Conservation (phyloP, 2,113 vertebrate genomes). For the Puntigrus tetrazona region DNA sequence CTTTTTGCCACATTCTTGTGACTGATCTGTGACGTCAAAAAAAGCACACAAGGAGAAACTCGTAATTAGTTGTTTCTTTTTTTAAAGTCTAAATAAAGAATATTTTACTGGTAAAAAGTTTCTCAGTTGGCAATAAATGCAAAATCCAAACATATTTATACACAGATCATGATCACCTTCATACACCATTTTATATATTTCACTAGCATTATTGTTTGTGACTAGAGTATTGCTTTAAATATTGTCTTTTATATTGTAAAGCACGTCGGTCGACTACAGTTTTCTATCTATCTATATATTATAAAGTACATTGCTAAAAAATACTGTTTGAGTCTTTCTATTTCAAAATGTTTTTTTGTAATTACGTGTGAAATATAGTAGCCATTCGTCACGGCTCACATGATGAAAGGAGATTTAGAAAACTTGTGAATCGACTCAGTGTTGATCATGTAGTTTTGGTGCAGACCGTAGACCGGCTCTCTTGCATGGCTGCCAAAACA, state of each 20-base stretch:
- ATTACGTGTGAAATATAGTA: background rate
- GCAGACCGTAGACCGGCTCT: background rate
- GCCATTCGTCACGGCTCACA: background rate
- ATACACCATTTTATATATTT: background rate
- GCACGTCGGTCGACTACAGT: background rate
- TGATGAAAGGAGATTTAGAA: too few relatives aligned
- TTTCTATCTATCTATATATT: background rate
- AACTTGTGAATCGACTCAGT: background rate
- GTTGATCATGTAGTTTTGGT: background rate
- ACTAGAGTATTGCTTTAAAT: background rate
- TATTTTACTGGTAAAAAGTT: background rate
- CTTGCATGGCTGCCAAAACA: background rate
- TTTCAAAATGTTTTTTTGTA: background rate
- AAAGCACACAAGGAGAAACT: background rate
- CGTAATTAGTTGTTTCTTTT: background rate
- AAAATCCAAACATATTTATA: too few relatives aligned
- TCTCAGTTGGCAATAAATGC: too few relatives aligned
- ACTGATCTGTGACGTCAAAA: background rate
- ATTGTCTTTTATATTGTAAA: background rate
- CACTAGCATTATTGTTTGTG: background rate
- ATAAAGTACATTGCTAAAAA: background rate
- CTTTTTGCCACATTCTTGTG: background rate
- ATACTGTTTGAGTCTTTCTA: background rate
- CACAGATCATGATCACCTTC: background rate
- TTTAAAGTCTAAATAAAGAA: background rate